These are phyloP conservation scores for Rhinogobius similis DNA, from an alignment of 2,113 vertebrate species.

Conservation along the genomic window DNA sequence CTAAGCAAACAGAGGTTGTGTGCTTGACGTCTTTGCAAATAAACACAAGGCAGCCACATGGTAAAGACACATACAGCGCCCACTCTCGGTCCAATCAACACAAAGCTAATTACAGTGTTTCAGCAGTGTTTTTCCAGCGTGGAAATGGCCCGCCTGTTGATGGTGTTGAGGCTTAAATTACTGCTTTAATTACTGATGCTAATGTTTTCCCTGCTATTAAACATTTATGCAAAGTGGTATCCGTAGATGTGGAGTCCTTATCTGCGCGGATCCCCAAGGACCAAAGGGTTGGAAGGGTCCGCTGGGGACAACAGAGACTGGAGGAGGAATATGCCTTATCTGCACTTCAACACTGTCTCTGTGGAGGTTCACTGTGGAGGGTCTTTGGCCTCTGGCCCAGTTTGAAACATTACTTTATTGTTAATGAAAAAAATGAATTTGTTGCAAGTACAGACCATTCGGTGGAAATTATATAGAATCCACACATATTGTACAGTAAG, in stretches of 20 bases:
- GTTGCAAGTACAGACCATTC: conserved; percentile 33
- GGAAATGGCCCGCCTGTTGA: conserved; percentile 69
- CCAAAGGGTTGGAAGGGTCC: conserved; percentile 49
- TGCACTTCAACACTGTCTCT: conserved; percentile 49
- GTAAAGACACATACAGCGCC: conserved; percentile 27
- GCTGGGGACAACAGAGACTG: conserved; percentile 37
- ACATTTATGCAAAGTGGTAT: conserved; percentile 78
- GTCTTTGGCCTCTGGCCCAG: conserved; percentile 55
- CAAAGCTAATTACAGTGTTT: conserved; percentile 74
- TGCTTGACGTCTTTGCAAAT: conserved; percentile 27
- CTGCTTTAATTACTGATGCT: conserved; percentile 78
- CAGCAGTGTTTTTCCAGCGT: conserved; percentile 64
- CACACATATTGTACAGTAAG: not conserved
- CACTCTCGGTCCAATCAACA: conserved; percentile 67
- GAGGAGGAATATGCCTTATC: conserved; percentile 58
- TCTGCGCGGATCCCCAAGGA: conserved; percentile 61
- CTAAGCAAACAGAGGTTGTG: conserved; percentile 25
- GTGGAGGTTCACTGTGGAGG: conserved; percentile 49
- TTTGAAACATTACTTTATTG: conserved; percentile 38
- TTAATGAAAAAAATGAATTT: conserved; percentile 26
- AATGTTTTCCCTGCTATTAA: conserved; percentile 79
- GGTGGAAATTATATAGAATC: not conserved
- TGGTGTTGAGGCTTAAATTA: conserved; percentile 73
- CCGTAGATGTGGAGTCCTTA: conserved; percentile 74
- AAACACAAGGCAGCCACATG: conserved; percentile 23